Percentiles rank a stretch among this genome's conserved stretches.
phyloP scores from a whole-genome alignment of 2,797 vertebrate genomes.

The Chaetodon trifasciatus region DNA sequence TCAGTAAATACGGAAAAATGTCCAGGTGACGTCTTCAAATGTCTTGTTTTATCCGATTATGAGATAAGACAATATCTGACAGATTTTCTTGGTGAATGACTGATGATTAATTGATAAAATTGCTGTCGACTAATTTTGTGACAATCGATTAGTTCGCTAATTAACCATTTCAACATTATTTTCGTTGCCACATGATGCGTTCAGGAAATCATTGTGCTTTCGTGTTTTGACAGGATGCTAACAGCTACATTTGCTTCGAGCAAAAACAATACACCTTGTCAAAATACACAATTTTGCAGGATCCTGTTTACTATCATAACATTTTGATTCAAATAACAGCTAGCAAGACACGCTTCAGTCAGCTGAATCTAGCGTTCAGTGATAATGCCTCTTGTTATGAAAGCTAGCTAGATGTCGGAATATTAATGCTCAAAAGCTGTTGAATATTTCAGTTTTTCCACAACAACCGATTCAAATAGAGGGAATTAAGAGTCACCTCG shows the following conservation, averaged over 20 bases:
- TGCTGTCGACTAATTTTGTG: background rate
- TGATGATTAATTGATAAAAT: background rate
- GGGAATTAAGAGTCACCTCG: constrained; percentile 68
- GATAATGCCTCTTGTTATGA: background rate
- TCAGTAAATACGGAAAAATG: background rate
- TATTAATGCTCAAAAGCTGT: background rate
- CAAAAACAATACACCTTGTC: background rate
- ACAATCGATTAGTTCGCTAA: too few species aligned
- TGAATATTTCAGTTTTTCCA: background rate
- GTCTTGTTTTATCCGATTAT: background rate
- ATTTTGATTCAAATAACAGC: background rate
- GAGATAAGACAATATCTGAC: background rate
- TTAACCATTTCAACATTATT: background rate
- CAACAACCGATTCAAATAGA: fast-evolving
- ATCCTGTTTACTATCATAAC: fast-evolving
- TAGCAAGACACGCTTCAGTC: background rate
- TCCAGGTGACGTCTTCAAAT: background rate
- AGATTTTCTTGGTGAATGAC: background rate
- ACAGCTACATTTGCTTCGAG: constrained; percentile 23
- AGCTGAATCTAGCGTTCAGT: background rate
- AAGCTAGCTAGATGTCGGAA: constrained; percentile 11
- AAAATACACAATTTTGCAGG: fast-evolving
- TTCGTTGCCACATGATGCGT: background rate
- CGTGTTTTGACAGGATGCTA: constrained; percentile 34
- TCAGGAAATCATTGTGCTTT: background rate